A percentile compares a stretch with the other conserved stretches of the same genome.
Evolutionary conservation across 2,888 invertebrate species (phyloP).

Genomic region (Hypercompe scribonia): DNA sequence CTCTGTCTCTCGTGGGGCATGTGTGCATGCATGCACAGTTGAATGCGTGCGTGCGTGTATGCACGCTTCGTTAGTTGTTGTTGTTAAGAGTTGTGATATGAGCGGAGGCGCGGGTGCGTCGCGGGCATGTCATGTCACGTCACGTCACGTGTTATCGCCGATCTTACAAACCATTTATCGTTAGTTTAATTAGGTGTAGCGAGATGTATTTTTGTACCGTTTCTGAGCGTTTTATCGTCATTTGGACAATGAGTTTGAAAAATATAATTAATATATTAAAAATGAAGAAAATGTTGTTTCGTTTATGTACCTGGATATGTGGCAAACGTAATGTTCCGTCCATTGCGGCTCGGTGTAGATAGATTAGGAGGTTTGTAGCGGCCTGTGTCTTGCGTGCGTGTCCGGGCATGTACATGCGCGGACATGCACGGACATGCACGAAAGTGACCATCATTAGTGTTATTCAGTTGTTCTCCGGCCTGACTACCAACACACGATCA

Average conservation of each 20-base stretch:
- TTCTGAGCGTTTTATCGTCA: slow-evolving; percentile 70
- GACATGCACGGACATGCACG: neutral
- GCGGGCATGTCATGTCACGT: slow-evolving; percentile 51
- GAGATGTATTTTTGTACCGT: slow-evolving; percentile 83
- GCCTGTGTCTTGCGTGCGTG: slow-evolving; percentile 28
- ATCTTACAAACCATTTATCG: slow-evolving; percentile 44
- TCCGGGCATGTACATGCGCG: neutral
- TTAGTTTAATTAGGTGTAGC: slow-evolving; percentile 79
- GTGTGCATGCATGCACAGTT: neutral
- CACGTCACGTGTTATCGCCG: slow-evolving; percentile 41
- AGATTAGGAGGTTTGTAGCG: slow-evolving; percentile 74
- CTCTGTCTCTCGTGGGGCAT: slow-evolving; percentile 26
- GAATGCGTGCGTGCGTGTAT: neutral
- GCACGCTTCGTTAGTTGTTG: slow-evolving; percentile 15
- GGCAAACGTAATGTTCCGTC: slow-evolving; percentile 74
- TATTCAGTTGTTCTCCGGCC: slow-evolving; percentile 12
- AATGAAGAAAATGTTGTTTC: slow-evolving; percentile 57
- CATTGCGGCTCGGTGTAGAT: slow-evolving; percentile 76
- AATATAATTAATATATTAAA: slow-evolving; percentile 41
- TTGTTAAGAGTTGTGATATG: slow-evolving; percentile 43
- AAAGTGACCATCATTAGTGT: slow-evolving; percentile 9
- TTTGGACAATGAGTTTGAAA: slow-evolving; percentile 63
- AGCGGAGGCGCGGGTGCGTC: slow-evolving; percentile 67
- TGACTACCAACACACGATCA: neutral
- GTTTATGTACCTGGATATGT: slow-evolving; percentile 75